Percentiles rank a stretch among this genome's conserved stretches.
Evolutionary conservation across 2,113 vertebrate genomes (phyloP).

Genomic region (Erinaceus europaeus): DNA sequence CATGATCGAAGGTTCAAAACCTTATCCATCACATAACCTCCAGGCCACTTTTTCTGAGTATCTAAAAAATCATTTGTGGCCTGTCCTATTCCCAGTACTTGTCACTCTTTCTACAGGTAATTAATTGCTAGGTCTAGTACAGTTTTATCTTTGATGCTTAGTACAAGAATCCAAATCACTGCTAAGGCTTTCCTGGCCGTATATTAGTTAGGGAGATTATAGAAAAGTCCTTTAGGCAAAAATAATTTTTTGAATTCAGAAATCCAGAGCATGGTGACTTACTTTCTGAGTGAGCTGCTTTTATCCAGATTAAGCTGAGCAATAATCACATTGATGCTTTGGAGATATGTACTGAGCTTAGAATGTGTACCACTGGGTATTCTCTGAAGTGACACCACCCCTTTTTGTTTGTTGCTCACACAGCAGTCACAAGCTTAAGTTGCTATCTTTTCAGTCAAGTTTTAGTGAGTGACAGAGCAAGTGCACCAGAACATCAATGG

Average conservation of each 20-base stretch:
- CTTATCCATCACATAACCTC: too few species aligned
- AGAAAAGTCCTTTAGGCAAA: conserved; percentile 17
- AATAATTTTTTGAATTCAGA: conserved; percentile 20
- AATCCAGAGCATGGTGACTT: not conserved
- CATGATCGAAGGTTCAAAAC: too few species aligned
- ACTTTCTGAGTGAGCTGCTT: not conserved
- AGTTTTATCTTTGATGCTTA: not conserved
- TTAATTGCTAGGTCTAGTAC: not conserved
- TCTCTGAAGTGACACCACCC: not conserved
- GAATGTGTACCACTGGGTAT: not conserved
- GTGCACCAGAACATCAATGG: too few species aligned
- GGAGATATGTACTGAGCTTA: not conserved
- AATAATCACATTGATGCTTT: not conserved
- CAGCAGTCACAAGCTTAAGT: conserved; percentile 16
- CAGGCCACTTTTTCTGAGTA: not conserved
- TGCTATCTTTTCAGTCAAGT: not conserved
- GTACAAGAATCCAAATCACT: not conserved
- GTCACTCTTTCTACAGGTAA: not conserved
- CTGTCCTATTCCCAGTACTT: not conserved
- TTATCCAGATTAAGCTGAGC: not conserved
- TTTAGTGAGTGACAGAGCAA: too few species aligned
- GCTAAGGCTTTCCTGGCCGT: not conserved
- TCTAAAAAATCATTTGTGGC: not conserved
- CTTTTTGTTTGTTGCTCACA: not conserved
- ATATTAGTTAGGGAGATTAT: conserved; percentile 1